Percentiles rank a stretch among this genome's conserved stretches.
Evolutionary conservation across 2,797 vertebrate genomes (phyloP).

Genomic region (Bradypodion ventrale): DNA sequence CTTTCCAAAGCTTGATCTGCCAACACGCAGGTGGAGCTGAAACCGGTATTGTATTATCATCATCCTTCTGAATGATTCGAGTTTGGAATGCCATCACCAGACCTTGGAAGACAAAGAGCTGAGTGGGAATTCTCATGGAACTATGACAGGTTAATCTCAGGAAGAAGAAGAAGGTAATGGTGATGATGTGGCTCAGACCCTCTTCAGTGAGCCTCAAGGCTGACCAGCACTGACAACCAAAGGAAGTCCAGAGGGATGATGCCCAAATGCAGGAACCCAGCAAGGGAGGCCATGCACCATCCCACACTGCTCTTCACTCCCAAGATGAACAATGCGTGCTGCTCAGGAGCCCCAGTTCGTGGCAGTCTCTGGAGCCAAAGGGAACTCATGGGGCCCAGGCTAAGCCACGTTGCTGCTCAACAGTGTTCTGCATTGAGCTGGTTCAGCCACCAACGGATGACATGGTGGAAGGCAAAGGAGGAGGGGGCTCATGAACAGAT

Average conservation of each 20-base stretch:
- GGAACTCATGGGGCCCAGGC: too few relatives aligned
- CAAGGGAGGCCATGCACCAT: too few relatives aligned
- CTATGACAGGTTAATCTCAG: too few relatives aligned
- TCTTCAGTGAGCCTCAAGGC: too few relatives aligned
- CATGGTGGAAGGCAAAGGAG: neutral
- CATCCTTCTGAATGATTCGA: neutral
- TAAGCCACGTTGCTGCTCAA: too few relatives aligned
- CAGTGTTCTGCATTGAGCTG: neutral
- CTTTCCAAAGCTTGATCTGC: constrained; percentile 22
- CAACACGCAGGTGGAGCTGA: neutral
- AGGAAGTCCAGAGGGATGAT: too few relatives aligned
- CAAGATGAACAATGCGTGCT: too few relatives aligned
- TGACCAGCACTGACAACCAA: too few relatives aligned
- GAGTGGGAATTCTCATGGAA: neutral
- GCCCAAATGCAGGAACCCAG: too few relatives aligned
- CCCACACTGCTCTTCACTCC: too few relatives aligned
- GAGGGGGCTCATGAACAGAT: neutral
- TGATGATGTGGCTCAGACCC: too few relatives aligned
- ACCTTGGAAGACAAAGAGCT: rapidly evolving
- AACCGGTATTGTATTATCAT: neutral
- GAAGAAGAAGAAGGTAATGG: neutral
- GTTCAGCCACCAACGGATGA: neutral
- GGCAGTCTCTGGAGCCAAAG: too few relatives aligned
- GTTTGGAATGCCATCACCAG: neutral
- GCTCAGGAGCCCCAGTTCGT: neutral